Percentiles rank a stretch among this genome's conserved stretches.
These are phyloP conservation scores for Gila orcuttii DNA, from an alignment of 2,113 vertebrate species.

Conservation along the genomic window DNA sequence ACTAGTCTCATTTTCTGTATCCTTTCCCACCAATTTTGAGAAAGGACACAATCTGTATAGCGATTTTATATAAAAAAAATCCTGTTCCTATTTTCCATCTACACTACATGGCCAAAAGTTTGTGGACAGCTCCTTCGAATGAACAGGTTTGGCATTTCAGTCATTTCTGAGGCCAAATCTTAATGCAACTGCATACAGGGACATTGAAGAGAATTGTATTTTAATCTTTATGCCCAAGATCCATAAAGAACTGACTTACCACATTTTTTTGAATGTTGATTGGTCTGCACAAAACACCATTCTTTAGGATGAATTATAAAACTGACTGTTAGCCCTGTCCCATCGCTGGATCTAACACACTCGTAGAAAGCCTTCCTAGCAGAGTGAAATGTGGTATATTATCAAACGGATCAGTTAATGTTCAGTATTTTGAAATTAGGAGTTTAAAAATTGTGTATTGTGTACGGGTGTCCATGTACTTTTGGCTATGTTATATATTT, in stretches of 20 bases:
- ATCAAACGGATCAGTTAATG: background rate
- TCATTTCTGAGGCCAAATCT: background rate
- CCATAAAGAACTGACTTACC: background rate
- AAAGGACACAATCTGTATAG: background rate
- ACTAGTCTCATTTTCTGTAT: background rate
- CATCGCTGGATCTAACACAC: background rate
- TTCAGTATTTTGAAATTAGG: background rate
- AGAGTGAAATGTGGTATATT: background rate
- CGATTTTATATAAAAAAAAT: too few relatives aligned
- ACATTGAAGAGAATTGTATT: background rate
- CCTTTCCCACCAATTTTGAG: background rate
- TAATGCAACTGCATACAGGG: background rate
- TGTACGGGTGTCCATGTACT: background rate
- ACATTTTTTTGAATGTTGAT: background rate
- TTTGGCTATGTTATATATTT: constrained; percentile 35
- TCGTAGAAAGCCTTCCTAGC: background rate
- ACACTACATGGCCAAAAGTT: background rate
- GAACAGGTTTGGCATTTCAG: background rate
- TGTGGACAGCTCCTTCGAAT: background rate
- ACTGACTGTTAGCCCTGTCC: background rate
- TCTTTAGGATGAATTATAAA: background rate
- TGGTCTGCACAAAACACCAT: background rate
- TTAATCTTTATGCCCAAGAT: background rate
- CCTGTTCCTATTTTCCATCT: too few relatives aligned
- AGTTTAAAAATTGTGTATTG: background rate